These are phyloP conservation scores for Petrocephalus sullivani DNA, from an alignment of 2,797 vertebrate species.

Conservation along the genomic window DNA sequence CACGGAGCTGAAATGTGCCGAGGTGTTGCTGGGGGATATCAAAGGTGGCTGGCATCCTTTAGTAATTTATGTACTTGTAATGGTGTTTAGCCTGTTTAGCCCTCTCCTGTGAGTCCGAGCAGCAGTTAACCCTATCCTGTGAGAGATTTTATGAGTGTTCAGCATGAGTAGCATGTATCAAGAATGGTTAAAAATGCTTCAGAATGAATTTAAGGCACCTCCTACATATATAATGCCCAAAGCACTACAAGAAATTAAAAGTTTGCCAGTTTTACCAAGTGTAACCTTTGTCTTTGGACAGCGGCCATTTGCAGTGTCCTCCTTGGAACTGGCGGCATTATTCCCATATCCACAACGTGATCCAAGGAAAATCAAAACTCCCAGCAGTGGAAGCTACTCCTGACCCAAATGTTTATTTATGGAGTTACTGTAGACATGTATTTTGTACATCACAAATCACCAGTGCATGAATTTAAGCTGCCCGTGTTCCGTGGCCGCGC, in stretches of 20 bases:
- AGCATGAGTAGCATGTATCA: slow-evolving; percentile 4
- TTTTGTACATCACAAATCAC: too few relatives aligned
- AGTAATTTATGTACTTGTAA: slow-evolving; percentile 17
- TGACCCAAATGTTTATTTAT: background rate
- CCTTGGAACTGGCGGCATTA: background rate
- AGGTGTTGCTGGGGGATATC: background rate
- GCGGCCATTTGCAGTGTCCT: background rate
- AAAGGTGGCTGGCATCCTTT: background rate
- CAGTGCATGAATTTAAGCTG: background rate
- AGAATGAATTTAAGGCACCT: background rate
- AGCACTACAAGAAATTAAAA: background rate
- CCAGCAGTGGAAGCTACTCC: background rate
- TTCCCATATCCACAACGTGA: background rate
- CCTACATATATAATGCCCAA: background rate
- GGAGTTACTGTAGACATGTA: background rate
- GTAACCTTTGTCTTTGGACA: background rate
- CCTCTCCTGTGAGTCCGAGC: too few relatives aligned
- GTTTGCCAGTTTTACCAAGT: background rate
- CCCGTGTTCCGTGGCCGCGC: background rate
- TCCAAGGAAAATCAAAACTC: background rate
- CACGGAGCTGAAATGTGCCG: background rate
- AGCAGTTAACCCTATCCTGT: too few relatives aligned
- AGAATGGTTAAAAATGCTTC: slow-evolving; percentile 18
- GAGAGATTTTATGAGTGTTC: too few relatives aligned
- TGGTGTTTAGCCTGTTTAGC: background rate